These are phyloP conservation scores for Tetranychus truncatus DNA, from an alignment of 2,888 invertebrate genomes.

Conservation along the genomic window DNA sequence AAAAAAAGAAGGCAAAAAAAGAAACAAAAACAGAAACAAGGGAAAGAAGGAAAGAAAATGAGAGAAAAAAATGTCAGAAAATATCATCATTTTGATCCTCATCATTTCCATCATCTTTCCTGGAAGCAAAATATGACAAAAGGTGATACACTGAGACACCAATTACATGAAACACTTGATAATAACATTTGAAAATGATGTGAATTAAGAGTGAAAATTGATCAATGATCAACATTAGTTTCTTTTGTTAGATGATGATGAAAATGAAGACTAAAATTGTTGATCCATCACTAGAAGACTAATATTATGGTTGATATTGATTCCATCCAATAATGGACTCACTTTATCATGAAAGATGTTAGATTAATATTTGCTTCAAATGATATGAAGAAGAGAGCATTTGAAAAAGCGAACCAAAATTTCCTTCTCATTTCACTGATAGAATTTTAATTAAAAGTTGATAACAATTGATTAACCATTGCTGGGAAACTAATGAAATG, in stretches of 20 bases:
- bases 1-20: background rate
- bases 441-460: background rate
- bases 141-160: background rate
- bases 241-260: background rate
- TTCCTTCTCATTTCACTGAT: background rate
- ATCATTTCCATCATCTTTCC: background rate
- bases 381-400: too few species aligned
- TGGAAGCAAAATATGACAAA: background rate
- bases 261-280: background rate
- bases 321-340: background rate
- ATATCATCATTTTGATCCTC: background rate
- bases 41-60: background rate
- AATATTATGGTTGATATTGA: background rate
- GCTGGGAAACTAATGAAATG: background rate
- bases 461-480: background rate
- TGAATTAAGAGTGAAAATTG: background rate
- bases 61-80: background rate
- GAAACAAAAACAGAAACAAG: background rate
- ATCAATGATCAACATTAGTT: background rate
- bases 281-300: background rate
- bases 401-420: too few species aligned
- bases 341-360: background rate
- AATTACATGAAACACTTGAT: background rate
- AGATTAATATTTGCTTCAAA: background rate
- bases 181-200: background rate